phyloP scores from a whole-genome alignment of 2,797 vertebrate genomes.

The Euphonia xanthogaster region DNA sequence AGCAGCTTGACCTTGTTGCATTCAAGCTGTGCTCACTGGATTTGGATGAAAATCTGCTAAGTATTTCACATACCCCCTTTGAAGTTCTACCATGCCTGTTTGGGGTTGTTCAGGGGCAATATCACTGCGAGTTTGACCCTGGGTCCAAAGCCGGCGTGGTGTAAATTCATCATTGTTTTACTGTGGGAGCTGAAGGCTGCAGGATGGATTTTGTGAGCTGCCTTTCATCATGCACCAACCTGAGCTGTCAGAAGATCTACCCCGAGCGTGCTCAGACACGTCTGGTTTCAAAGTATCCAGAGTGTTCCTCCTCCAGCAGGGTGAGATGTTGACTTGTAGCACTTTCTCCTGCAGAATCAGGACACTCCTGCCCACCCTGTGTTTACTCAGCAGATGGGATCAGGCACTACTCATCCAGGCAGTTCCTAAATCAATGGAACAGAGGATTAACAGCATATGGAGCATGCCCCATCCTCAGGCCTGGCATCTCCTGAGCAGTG shows the following conservation, averaged over 20 bases:
- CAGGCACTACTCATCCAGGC: neutral
- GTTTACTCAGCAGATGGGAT: neutral
- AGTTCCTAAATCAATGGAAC: neutral
- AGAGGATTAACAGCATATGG: neutral
- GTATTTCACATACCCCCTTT: neutral
- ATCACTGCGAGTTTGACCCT: neutral
- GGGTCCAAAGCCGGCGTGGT: neutral
- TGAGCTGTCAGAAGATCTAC: neutral
- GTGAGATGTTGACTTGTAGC: neutral
- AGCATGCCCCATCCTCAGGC: neutral
- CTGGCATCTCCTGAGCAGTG: neutral
- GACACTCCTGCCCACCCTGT: neutral
- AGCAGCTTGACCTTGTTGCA: constrained; percentile 32
- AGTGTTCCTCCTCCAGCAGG: neutral
- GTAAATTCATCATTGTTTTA: neutral
- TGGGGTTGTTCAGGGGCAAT: neutral
- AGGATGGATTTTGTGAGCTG: neutral
- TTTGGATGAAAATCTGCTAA: neutral
- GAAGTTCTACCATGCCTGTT: neutral
- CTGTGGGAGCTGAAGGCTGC: neutral
- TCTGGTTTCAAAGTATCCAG: neutral
- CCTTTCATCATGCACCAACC: neutral
- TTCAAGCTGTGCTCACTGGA: neutral
- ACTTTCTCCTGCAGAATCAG: neutral
- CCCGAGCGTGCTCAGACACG: rapidly evolving